Evolutionary conservation across 2,888 invertebrate species (phyloP), one percentile per base, ranked within the genome.

Genomic region (Eristalinus aeneus): DNA sequence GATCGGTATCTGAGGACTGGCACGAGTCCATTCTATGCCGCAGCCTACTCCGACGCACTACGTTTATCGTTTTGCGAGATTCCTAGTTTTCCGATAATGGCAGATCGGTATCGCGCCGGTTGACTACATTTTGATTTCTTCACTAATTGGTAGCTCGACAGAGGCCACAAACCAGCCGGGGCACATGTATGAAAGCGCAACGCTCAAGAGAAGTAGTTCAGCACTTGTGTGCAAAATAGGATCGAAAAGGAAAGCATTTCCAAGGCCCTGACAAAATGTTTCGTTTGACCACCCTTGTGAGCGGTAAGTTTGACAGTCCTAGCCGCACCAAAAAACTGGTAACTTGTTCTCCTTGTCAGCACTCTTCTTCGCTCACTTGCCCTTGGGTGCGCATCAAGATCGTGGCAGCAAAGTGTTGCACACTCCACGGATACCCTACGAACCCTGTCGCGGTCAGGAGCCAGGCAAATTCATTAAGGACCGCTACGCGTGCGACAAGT

Each of bases 391-490:
- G 8, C 34, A 54, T 23, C 64, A 31, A 36, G 22, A 34, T 11
- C 56, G 34, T 5, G 22, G 16, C n/a, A 27, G 16, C 11, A 16
- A 3, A 16, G 8, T 16, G n/a, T 8, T 46, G n/a, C 36, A 16
- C 20, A 16, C 20, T 6, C 20, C 60, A 36, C 76, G 76, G 12
- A 16, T 60, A 2, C 5, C 74, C 16, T 64, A 76, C 0, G 67
- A 86, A 76, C 68, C 80, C 2, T 92, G 92, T 72, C 65, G 75
- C 10, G 89, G 90, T 88, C 89, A 90, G 9, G 79, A 83, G 22
- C 75, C 88, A 20, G 92, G 91, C 0, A 90, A 89, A 23, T 92
- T 92, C 77, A 90, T 92, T 20, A 85, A 88, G 78, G 90, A 92
- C 76, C 88, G 90, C 0, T 88, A 89, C 16, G 89, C 90, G 20